Conservation (phyloP, 2,888 invertebrate genomes). For the Acleris cristana region DNA sequence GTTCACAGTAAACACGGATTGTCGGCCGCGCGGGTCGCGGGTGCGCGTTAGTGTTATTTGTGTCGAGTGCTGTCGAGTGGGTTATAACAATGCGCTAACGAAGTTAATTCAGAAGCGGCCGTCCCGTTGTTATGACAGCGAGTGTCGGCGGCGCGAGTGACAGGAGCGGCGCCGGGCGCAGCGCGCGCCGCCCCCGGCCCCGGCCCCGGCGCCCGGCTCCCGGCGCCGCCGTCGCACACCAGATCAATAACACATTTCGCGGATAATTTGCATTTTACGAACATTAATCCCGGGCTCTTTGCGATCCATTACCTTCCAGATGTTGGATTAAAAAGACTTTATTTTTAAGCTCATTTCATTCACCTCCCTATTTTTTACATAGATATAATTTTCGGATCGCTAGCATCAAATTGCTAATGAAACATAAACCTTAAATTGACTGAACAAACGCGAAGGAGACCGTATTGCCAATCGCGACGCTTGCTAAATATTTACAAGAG, state of each 20-base stretch:
- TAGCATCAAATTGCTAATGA: no score
- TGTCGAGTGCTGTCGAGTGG: constrained; percentile 51
- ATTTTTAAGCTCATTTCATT: no score
- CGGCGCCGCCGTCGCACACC: constrained; percentile 37
- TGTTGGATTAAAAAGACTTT: not conserved
- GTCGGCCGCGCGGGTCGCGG: constrained; percentile 24
- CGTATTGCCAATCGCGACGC: constrained; percentile 16
- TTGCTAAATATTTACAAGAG: constrained; percentile 33
- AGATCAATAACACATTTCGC: constrained; percentile 47
- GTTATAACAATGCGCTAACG: constrained; percentile 69
- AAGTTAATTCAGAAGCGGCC: constrained; percentile 71
- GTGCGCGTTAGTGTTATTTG: constrained; percentile 56
- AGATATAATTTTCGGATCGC: no score
- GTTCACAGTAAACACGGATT: constrained; percentile 28
- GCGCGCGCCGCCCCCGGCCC: constrained; percentile 38
- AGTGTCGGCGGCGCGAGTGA: constrained; percentile 49
- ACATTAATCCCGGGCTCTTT: constrained; percentile 29
- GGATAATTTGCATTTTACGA: constrained; percentile 38
- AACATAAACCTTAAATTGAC: not conserved
- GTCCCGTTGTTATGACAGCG: constrained; percentile 62
- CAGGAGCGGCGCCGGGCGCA: constrained; percentile 46
- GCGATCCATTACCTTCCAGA: constrained; percentile 35
- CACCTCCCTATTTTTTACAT: no score
- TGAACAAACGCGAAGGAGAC: constrained; percentile 1
- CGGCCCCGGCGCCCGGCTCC: constrained; percentile 34